Conservation (phyloP, 2,797 vertebrate species). For the Carcharodon carcharias region DNA sequence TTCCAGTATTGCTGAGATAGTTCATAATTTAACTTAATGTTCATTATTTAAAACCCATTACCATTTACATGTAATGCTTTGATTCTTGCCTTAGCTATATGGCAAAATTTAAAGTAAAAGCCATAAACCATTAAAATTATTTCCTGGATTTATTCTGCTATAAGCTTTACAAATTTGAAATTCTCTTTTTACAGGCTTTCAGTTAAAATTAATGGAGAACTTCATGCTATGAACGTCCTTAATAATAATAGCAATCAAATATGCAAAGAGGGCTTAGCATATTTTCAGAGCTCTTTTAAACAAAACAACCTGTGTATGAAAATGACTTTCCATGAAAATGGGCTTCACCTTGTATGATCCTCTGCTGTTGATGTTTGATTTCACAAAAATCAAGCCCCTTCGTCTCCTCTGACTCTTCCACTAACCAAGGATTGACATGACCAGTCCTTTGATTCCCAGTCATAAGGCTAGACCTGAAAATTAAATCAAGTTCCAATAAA, state of each 20-base stretch:
- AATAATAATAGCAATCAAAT: slow-evolving; percentile 37
- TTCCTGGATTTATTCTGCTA: neutral
- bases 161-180: neutral
- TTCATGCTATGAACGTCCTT: neutral
- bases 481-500: neutral
- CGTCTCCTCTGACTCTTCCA: slow-evolving; percentile 86
- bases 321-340: neutral
- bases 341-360: slow-evolving; percentile 76
- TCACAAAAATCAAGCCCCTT: slow-evolving; percentile 73
- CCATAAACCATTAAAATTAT: neutral
- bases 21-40: neutral
- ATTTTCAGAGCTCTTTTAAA: slow-evolving; percentile 42
- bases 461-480: slow-evolving; percentile 74
- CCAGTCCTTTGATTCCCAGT: slow-evolving; percentile 54
- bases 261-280: slow-evolving; percentile 46
- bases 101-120: neutral
- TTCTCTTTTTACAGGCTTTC: neutral
- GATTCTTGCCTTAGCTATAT: no score
- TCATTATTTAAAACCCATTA: neutral
- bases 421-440: slow-evolving; percentile 76
- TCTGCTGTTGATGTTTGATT: slow-evolving; percentile 82
- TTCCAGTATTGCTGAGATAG: neutral
- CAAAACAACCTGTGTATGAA: slow-evolving; percentile 48
- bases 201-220: neutral
- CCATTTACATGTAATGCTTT: neutral